Conservation (phyloP, 2,888 invertebrate genomes). For the Altica lythri region DNA sequence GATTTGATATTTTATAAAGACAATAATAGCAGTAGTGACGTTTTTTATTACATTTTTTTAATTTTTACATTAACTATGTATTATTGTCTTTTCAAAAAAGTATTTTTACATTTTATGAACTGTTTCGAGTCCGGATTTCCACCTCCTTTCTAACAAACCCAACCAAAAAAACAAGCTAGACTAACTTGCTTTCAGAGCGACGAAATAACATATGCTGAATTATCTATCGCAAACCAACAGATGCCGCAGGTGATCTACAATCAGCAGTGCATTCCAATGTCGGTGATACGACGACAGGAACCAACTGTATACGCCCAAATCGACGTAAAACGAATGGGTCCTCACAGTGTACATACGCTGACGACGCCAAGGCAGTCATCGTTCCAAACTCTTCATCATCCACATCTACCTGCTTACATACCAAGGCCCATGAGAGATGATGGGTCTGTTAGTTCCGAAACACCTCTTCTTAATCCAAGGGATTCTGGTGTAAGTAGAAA, state of each 20-base stretch:
- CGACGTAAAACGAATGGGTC: conserved; percentile 56
- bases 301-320: conserved; percentile 64
- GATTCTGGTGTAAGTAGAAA: conserved; percentile 52
- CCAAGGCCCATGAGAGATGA: conserved; percentile 51
- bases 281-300: conserved; percentile 56
- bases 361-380: conserved; percentile 55
- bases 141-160: too few relatives aligned
- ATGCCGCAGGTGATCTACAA: conserved; percentile 55
- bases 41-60: too few relatives aligned
- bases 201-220: conserved; percentile 64
- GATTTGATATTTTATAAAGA: not conserved
- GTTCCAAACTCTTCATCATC: conserved; percentile 55
- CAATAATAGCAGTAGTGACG: not conserved
- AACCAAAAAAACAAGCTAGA: conserved; percentile 18
- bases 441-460: conserved; percentile 52
- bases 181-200: conserved; percentile 53
- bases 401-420: conserved; percentile 53
- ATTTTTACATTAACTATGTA: too few relatives aligned
- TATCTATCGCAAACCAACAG: conserved; percentile 57
- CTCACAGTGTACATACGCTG: conserved; percentile 49
- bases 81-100: too few relatives aligned
- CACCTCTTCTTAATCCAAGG: conserved; percentile 52
- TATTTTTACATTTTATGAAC: too few relatives aligned
- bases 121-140: too few relatives aligned
- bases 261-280: conserved; percentile 56